Conservation (phyloP, 2,797 vertebrate species). For the Cottoperca gobio region DNA sequence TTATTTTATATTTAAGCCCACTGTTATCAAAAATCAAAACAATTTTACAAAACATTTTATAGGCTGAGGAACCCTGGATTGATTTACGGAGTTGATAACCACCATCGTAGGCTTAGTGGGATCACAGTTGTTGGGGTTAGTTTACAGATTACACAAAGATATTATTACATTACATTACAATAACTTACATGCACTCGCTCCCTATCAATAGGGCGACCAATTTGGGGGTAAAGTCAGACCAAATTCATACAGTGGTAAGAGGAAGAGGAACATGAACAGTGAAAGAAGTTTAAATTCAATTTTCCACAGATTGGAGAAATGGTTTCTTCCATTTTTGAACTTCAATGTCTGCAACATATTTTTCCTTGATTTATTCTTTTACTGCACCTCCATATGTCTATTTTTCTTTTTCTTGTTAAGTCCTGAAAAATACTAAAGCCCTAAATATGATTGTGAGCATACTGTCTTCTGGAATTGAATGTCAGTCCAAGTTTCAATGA, state of each 20-base stretch:
- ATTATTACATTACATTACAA: no score
- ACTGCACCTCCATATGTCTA: neutral
- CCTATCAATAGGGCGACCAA: no score
- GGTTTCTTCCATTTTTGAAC: neutral
- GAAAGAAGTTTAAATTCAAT: neutral
- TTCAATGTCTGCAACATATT: neutral
- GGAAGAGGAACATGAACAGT: neutral
- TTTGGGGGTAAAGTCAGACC: neutral
- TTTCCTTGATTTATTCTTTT: neutral
- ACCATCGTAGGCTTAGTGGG: no score
- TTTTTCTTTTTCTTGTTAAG: neutral
- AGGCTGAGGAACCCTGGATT: no score
- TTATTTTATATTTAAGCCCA: neutral
- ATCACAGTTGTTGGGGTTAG: no score
- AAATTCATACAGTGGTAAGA: neutral
- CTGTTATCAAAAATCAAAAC: neutral
- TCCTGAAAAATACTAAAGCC: constrained; percentile 10
- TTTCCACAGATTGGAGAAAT: neutral
- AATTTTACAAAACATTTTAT: neutral
- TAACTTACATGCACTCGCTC: no score
- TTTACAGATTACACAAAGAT: no score
- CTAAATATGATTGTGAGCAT: constrained; percentile 10
- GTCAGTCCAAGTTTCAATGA: constrained; percentile 58
- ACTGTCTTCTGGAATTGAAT: constrained; percentile 48
- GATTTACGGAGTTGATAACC: no score